Base-by-base conservation (phyloP, 2,888 invertebrate species). In the Chrysolina haemoptera region DNA sequence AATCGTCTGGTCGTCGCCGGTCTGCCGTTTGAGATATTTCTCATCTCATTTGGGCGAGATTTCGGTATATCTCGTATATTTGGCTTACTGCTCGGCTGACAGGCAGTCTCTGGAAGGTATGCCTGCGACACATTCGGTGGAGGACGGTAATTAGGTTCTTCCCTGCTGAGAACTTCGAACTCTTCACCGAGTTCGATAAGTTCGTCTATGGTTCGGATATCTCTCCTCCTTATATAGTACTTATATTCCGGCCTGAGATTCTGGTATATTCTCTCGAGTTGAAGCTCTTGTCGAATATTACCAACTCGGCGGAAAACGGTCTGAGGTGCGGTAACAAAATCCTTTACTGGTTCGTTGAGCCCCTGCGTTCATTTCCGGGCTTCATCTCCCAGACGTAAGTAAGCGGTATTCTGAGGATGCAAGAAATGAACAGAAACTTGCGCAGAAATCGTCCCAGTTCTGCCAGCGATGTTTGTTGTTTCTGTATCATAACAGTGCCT, bases 401-500 rank as follows among this genome's bases (percentile, higher is more conserved):
- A 59, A 9, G 6, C 18, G 20, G 20, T 59, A 59, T 20, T 43
- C 12, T 1, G 43, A 43, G 43, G 2, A 43, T 43, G 43, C 43
- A 43, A 12, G 8, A 12, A 43, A 59, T 10, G 20, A 27, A 8
- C 20, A 20, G 20, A 22, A 59, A 59, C 59, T 20, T 14, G 5
- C 22, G 18, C 59, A 1, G 18, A 59, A 20, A 20, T 22, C 18
- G 0, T 5, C 9, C 22, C 22, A 59, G 12, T 20, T 20, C 8
- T 53, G 18, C 53, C 20, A 20, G 20, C 14, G 20, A 18, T 2
- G 41, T 65, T 12, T 65, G 20, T 22, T 41, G 18, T 41, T 46
- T 46, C 18, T 65, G 65, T 46, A 65, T 22, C 62, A 62, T 22
- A 62, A 22, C 35, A 62, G 10, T 62, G 62, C 22, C 62, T 62